Percentiles rank a stretch among this genome's conserved stretches.
phyloP scores from a whole-genome alignment of 2,888 invertebrate genomes.

The Mythimna vitellina region DNA sequence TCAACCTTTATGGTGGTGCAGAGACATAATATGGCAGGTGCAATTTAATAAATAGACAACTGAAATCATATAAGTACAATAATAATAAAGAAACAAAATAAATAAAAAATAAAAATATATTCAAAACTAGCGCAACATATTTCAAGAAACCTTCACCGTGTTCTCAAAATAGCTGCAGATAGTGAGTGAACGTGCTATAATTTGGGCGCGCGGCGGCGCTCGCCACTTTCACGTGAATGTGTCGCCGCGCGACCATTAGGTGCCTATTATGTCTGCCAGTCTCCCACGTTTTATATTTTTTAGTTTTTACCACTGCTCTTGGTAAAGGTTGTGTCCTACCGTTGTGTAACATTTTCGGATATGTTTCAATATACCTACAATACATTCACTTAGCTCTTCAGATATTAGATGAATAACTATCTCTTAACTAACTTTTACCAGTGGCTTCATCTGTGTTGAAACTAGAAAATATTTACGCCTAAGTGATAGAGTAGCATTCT shows the following conservation, averaged over 20 bases:
- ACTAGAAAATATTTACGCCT: too few relatives aligned
- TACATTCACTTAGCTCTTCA: too few relatives aligned
- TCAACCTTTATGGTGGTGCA: too few relatives aligned
- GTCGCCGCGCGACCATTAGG: slow-evolving; percentile 84
- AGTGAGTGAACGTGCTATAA: slow-evolving; percentile 41
- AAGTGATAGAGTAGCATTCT: too few relatives aligned
- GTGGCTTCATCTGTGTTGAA: too few relatives aligned
- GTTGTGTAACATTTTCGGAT: slow-evolving; percentile 10
- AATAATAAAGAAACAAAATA: too few relatives aligned
- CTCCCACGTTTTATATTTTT: slow-evolving; percentile 59
- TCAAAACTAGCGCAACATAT: neutral
- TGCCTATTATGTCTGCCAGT: slow-evolving; percentile 84
- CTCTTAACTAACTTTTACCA: too few relatives aligned
- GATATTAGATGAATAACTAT: too few relatives aligned
- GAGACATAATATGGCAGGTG: too few relatives aligned
- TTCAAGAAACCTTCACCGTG: neutral
- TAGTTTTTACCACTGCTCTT: slow-evolving; percentile 55
- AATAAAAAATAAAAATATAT: too few relatives aligned
- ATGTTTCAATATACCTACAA: neutral
- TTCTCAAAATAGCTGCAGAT: slow-evolving; percentile 25
- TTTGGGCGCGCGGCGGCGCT: slow-evolving; percentile 35
- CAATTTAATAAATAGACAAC: too few relatives aligned
- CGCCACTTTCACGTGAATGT: slow-evolving; percentile 80
- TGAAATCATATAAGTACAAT: too few relatives aligned
- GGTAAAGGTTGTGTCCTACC: slow-evolving; percentile 37